Percentiles rank a stretch among this genome's conserved stretches.
These are phyloP conservation scores for Dicroscelio sp. DNA, from an alignment of 2,888 invertebrate genomes.

Conservation along the genomic window DNA sequence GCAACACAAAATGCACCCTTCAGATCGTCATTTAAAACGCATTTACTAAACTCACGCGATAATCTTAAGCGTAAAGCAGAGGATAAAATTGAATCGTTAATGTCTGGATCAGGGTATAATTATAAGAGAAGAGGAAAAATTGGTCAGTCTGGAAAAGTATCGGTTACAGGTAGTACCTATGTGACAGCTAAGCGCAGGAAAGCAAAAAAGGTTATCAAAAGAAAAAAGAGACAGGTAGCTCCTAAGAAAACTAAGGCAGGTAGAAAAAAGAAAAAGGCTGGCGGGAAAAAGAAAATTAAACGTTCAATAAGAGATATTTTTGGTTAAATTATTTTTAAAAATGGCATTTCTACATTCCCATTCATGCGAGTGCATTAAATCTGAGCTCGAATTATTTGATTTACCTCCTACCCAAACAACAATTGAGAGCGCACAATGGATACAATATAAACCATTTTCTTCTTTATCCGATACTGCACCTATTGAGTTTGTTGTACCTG, in stretches of 20 bases:
- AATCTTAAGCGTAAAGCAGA: constrained; percentile 8
- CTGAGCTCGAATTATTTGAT: constrained; percentile 80
- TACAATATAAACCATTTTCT: constrained; percentile 84
- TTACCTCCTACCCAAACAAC: constrained; percentile 84
- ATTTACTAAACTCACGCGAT: neutral
- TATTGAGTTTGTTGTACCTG: constrained; percentile 84
- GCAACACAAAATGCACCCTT: neutral
- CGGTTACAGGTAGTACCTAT: neutral
- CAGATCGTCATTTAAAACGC: neutral
- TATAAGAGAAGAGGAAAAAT: neutral
- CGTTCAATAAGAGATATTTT: constrained; percentile 3
- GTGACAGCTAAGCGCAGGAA: too few relatives aligned
- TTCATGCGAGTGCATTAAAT: constrained; percentile 27
- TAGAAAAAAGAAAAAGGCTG: too few relatives aligned
- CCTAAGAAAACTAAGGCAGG: too few relatives aligned
- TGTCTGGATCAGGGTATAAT: constrained; percentile 5
- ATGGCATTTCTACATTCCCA: constrained; percentile 30
- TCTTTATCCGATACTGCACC: constrained; percentile 81
- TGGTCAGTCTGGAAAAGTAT: neutral
- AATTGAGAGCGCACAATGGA: constrained; percentile 79
- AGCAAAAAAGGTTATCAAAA: neutral
- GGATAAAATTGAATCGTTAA: constrained; percentile 11
- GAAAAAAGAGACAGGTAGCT: neutral
- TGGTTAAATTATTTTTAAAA: neutral
- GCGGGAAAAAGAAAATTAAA: too few relatives aligned